A percentile compares a stretch with the other conserved stretches of the same genome.
phyloP scores from a whole-genome alignment of 2,113 vertebrate species.

The Anguilla japonica region DNA sequence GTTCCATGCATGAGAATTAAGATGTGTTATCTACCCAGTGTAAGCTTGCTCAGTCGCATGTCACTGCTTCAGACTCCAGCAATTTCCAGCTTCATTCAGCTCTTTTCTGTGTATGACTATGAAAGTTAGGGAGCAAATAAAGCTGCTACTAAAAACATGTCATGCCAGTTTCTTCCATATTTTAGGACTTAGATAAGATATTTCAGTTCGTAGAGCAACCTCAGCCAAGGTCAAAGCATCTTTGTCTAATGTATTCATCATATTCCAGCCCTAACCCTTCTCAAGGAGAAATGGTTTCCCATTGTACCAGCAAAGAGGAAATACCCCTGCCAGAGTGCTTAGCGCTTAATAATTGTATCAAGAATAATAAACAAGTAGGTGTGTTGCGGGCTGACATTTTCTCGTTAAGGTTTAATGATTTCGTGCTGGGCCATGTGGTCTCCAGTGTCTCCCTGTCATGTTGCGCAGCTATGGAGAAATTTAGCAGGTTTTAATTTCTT shows the following conservation, averaged over 20 bases:
- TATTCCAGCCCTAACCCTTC: not conserved
- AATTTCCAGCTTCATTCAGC: not conserved
- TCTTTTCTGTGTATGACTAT: not conserved
- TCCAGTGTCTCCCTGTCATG: slow-evolving; percentile 19
- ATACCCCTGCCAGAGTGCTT: slow-evolving; percentile 8
- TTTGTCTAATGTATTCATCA: slow-evolving; percentile 7
- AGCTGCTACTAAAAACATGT: not conserved
- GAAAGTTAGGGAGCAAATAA: not conserved
- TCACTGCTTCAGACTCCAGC: not conserved
- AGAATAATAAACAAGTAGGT: slow-evolving; percentile 17
- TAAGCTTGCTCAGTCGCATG: not conserved
- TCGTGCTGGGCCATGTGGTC: slow-evolving; percentile 13
- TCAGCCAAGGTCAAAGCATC: slow-evolving; percentile 7
- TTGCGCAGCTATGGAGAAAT: not conserved
- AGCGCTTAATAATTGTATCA: slow-evolving; percentile 18
- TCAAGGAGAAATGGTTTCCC: not conserved
- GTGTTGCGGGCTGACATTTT: slow-evolving; percentile 19
- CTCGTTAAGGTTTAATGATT: slow-evolving; percentile 27
- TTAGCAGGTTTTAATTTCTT: slow-evolving; percentile 23
- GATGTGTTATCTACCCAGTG: not conserved
- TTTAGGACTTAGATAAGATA: not conserved
- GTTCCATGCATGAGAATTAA: not conserved
- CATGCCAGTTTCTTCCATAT: not conserved
- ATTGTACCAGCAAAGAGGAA: slow-evolving; percentile 3
- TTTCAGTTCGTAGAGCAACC: not conserved